Base-by-base conservation (phyloP, 2,797 vertebrate genomes). In the Scleropages formosus region DNA sequence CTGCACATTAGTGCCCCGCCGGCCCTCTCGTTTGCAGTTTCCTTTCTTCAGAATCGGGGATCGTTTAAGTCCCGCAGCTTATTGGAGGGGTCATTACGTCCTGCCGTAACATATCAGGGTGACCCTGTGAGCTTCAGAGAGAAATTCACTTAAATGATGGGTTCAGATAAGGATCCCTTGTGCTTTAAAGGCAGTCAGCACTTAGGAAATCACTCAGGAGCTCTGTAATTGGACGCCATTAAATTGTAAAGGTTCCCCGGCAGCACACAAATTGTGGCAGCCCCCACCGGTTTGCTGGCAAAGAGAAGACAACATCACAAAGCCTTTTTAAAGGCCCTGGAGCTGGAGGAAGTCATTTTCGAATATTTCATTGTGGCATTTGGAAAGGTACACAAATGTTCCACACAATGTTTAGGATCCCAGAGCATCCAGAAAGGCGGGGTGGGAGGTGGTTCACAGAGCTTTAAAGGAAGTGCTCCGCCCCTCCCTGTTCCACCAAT, bases 121-220 rank as follows among this genome's bases (percentile, higher is more conserved):
- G 39, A 49, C 26, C 24, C 66, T 20, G 47, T 18, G 18, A 20
- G 47, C 27, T 26, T 31, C 47, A 65, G 18, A 65, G 62, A 66
- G 62, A 58, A 53, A 63, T 18, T 47, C 22, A 53, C 63, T 13
- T 67, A 75, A 59, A 66, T 59, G 59, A 72, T 31, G 26, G 27
- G 51, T 13, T 8, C 24, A 39, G 53, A 22, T 3, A 58, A 72
- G 47, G 22, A 59, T 53, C 26, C 31, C 26, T 8, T 53, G 20
- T 8, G 15, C 47, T 69, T 69, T 16, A 53, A 51, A 8, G 12
- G n/a, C 11, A 51, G 46, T 20, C 11, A 26, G 65, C 65, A 26
- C 67, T 53, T 18, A 18, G 6, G 46, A 53, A 53, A 27, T 7
- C 51, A 10, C 69, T 31, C 68, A 71, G 68, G 12, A 20, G 49